phyloP scores from a whole-genome alignment of 2,113 vertebrate species.

The Bufo gargarizans region DNA sequence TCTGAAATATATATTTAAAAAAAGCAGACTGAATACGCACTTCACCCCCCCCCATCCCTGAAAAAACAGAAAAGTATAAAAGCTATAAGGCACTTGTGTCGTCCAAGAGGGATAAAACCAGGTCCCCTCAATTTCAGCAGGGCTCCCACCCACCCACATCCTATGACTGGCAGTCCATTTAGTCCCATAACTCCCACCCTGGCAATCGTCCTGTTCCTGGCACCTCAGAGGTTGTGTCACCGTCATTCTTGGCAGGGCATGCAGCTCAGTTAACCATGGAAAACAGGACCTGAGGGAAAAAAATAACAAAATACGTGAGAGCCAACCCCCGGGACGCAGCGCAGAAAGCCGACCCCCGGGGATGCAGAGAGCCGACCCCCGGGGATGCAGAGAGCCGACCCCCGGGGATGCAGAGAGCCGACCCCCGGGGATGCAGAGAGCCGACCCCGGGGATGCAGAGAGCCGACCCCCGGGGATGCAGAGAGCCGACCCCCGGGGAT shows the following conservation, averaged over 20 bases:
- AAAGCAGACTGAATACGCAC: conserved; percentile 16
- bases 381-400: no score
- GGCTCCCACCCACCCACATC: neutral
- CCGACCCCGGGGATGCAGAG: no score
- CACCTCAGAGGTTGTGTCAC: neutral
- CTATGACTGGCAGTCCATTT: conserved; percentile 22
- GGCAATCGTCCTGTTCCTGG: neutral
- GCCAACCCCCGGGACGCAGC: no score
- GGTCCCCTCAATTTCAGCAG: neutral
- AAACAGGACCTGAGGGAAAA: neutral
- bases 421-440: no score
- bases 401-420: no score
- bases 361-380: no score
- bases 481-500: no score
- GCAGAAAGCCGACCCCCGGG: no score
- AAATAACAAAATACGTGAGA: neutral
- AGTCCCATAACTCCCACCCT: neutral
- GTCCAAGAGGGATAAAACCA: neutral
- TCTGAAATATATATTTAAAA: conserved; percentile 36
- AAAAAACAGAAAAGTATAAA: conserved; percentile 36
- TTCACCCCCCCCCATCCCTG: conserved; percentile 20
- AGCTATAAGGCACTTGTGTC: conserved; percentile 45
- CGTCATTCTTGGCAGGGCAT: neutral
- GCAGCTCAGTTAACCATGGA: neutral
- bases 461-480: no score